Percentiles rank a stretch among this genome's conserved stretches.
phyloP scores from a whole-genome alignment of 2,797 vertebrate species.

The Gambusia yucatana region DNA sequence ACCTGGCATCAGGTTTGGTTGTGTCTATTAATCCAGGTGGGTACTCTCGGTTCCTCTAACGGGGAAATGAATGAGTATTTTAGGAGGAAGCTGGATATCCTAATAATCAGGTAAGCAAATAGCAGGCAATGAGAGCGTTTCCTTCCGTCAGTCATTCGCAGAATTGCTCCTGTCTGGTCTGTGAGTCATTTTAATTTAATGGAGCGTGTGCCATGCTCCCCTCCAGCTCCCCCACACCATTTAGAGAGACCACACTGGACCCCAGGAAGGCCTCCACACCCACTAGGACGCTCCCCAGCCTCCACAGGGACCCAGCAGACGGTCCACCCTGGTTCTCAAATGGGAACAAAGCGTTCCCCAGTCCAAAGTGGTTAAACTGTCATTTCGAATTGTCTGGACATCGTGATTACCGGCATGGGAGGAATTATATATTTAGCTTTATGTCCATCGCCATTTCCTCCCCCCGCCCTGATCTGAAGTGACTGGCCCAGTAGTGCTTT shows the following conservation, averaged over 20 bases:
- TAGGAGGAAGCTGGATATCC: conserved; percentile 82
- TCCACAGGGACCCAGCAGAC: conserved; percentile 63
- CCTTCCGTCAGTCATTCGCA: conserved; percentile 83
- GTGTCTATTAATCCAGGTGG: conserved; percentile 57
- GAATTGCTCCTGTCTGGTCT: conserved; percentile 83
- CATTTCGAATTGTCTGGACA: conserved; percentile 86
- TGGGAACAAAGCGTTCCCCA: conserved; percentile 81
- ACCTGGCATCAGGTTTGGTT: conserved; percentile 24
- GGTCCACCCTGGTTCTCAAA: conserved; percentile 62
- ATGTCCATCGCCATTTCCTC: conserved; percentile 92
- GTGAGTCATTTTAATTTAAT: conserved; percentile 81
- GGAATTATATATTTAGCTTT: conserved; percentile 89
- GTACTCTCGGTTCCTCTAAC: conserved; percentile 51
- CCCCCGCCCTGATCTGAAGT: conserved; percentile 86
- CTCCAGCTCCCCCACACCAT: conserved; percentile 13
- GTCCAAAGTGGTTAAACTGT: conserved; percentile 93
- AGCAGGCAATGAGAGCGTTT: conserved; percentile 85
- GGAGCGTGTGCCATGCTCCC: conserved; percentile 71
- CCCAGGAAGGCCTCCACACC: conserved; percentile 51
- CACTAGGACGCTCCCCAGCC: conserved; percentile 60
- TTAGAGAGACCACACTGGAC: conserved; percentile 74
- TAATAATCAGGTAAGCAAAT: conserved; percentile 92
- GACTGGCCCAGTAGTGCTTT: conserved; percentile 80
- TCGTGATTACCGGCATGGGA: conserved; percentile 89
- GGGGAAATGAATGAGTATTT: conserved; percentile 64